A percentile compares a stretch with the other conserved stretches of the same genome.
Evolutionary conservation across 2,113 vertebrate species (phyloP).

Genomic region (Atlantisia rogersi): DNA sequence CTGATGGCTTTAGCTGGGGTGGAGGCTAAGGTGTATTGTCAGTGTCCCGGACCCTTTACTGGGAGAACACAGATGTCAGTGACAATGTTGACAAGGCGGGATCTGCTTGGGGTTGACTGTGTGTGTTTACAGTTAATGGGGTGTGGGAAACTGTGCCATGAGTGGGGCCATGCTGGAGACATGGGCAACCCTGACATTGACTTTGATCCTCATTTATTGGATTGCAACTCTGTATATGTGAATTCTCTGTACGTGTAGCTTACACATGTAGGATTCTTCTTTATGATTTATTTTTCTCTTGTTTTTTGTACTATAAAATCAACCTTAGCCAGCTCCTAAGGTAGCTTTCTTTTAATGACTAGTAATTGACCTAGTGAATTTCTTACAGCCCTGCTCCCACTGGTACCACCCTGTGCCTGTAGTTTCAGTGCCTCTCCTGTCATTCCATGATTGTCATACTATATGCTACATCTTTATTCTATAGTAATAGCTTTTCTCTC

Average conservation of each 20-base stretch:
- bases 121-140: not conserved
- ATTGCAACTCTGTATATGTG: not conserved
- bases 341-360: not conserved
- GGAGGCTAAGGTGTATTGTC: not conserved
- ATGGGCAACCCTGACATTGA: not conserved
- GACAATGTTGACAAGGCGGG: too few species aligned
- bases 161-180: not conserved
- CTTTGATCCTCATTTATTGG: not conserved
- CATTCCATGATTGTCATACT: not conserved
- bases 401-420: not conserved
- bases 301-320: not conserved
- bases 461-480: not conserved
- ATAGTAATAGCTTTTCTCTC: not conserved
- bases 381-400: not conserved
- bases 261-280: not conserved
- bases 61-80: not conserved
- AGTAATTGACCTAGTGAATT: not conserved
- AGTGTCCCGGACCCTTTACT: not conserved
- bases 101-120: not conserved
- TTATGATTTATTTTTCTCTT: not conserved
- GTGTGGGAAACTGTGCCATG: not conserved
- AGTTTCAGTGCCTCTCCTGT: not conserved
- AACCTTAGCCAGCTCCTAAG: not conserved
- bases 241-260: not conserved
- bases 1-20: not conserved